A percentile compares a stretch with the other conserved stretches of the same genome.
Evolutionary conservation across 30 jellyfish, hydroid and myxozoan species (phyloP).

Genomic region (Aurelia sp.): DNA sequence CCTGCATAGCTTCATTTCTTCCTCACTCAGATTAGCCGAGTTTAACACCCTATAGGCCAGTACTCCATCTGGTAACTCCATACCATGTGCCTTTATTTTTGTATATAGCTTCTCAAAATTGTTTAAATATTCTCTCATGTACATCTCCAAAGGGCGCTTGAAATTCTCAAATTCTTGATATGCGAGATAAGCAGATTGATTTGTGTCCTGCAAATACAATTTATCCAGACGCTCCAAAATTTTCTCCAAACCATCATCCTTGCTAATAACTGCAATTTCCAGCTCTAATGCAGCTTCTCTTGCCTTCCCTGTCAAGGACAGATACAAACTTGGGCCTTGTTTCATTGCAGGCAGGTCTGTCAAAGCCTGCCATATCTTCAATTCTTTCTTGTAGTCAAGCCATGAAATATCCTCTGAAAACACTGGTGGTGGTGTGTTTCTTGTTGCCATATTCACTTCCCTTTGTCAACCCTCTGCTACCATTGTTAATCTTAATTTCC

Average conservation of each 20-base stretch:
- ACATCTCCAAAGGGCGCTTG: neutral
- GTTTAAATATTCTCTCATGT: slow-evolving; percentile 37
- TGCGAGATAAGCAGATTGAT: no score
- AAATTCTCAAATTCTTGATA: no score
- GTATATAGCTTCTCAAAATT: slow-evolving; percentile 35
- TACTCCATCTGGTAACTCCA: slow-evolving; percentile 61
- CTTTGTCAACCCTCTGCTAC: neutral
- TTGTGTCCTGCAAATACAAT: no score
- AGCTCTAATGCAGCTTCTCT: no score
- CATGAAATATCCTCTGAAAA: neutral
- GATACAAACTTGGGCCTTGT: neutral
- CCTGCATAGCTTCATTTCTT: slow-evolving; percentile 5
- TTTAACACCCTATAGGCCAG: slow-evolving; percentile 57
- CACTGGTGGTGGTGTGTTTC: neutral
- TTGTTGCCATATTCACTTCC: slow-evolving; percentile 7
- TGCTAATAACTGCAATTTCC: no score
- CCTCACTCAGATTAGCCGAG: slow-evolving; percentile 59
- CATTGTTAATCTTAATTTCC: neutral
- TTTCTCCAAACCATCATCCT: no score
- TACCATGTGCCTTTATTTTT: slow-evolving; percentile 43
- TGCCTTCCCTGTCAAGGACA: no score
- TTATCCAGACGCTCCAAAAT: no score
- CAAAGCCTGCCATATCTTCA: slow-evolving; percentile 62
- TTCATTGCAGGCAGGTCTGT: slow-evolving; percentile 47
- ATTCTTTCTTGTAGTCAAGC: slow-evolving; percentile 21